Evolutionary conservation across 92 coral and sea anemone species (phyloP), one percentile per base, ranked within the genome.

Genomic region (Pocillopora meandrina): DNA sequence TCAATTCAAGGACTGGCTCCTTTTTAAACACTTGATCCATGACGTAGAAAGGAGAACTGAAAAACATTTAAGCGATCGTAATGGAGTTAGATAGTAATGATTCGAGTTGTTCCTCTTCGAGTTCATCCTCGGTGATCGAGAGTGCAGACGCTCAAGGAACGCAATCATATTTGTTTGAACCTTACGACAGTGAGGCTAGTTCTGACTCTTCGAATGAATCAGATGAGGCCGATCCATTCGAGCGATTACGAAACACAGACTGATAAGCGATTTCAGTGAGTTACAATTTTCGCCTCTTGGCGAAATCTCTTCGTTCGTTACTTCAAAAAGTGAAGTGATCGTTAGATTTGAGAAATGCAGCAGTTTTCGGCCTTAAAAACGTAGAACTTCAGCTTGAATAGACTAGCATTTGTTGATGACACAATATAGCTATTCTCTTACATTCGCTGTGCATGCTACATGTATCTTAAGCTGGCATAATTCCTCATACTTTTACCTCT

Each of bases 101-200:
- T 9, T 57, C 14, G 0, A 9, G 61, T 13, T 0, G 61, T 9
- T 57, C 10, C 78, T 9, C 21, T 26, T 26, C 1, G 26, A 1
- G 26, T 26, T 26, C 26, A 26, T 26, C 26, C 26, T 26, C 1
- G 26, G 26, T 26, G 26, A 26, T 26, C 26, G 1, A 26, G 26
- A 0, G 26, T 26, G 78, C 56, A 35, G 78, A 74, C 47, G 0
- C 13, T 42, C 12, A 55, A 12, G 78, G 2, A 42, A 74, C 3
- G 21, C 78, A 74, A 20, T 3, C 78, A 0, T 74, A 74, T 20
- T 10, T 74, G 78, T 74, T 74, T 20, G 59, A 74, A 1, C 79
- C 79, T 74, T 42, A 42, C 55, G 79, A 74, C 79, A 42, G 47
- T n/a, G 79, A 74, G 26, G 57, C 33, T 33, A 74, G 79, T 23